A percentile compares a stretch with the other conserved stretches of the same genome.
These are phyloP conservation scores for Clarias laeviceps DNA, from an alignment of 2,797 vertebrate species.

Conservation along the genomic window DNA sequence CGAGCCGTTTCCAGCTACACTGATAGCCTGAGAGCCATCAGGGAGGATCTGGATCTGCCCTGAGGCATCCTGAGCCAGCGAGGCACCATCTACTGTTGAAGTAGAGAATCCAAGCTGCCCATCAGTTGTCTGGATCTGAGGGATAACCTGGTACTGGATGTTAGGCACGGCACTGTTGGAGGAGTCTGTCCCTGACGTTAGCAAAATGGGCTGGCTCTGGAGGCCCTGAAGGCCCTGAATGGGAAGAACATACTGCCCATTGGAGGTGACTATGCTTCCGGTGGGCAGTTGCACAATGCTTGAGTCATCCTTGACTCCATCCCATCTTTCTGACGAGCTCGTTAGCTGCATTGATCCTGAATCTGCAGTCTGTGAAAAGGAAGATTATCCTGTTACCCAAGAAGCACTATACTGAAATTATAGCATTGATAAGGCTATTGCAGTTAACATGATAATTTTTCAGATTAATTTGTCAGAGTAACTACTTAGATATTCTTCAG, in stretches of 20 bases:
- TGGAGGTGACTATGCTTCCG: conserved; percentile 91
- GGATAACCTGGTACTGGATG: conserved; percentile 99
- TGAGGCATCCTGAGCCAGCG: conserved; percentile 89
- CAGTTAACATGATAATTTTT: background rate
- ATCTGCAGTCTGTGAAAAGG: conserved; percentile 81
- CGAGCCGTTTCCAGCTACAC: conserved; percentile 84
- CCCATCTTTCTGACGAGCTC: conserved; percentile 91
- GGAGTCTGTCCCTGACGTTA: conserved; percentile 90
- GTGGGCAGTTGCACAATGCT: conserved; percentile 94
- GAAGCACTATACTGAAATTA: background rate
- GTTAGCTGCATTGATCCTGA: conserved; percentile 86
- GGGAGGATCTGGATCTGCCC: conserved; percentile 98
- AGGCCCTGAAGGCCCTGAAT: conserved; percentile 95
- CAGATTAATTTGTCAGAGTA: background rate
- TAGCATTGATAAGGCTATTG: background rate
- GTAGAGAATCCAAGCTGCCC: conserved; percentile 94
- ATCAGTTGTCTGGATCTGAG: conserved; percentile 95
- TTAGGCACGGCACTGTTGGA: conserved; percentile 93
- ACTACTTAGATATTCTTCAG: background rate
- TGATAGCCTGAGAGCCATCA: conserved; percentile 89
- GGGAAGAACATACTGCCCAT: conserved; percentile 98
- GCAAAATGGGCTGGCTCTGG: conserved; percentile 96
- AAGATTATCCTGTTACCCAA: conserved; percentile 45
- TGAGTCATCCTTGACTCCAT: conserved; percentile 93
- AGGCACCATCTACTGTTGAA: conserved; percentile 84